phyloP scores from a whole-genome alignment of 2,797 vertebrate genomes.

The Poecilia gillii region DNA sequence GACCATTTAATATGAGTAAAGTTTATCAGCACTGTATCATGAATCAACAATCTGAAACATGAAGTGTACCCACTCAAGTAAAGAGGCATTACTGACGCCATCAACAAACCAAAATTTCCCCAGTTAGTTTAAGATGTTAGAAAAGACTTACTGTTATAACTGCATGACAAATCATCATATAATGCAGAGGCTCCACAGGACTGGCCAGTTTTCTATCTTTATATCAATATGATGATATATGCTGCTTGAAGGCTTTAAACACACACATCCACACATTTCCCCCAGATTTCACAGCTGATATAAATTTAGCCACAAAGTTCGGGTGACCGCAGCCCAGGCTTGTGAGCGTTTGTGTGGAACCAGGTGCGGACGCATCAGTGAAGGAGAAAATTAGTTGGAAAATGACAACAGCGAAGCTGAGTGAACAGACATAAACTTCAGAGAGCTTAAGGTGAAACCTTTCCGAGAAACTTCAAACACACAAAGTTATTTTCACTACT shows the following conservation, averaged over 20 bases:
- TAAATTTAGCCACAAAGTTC: neutral
- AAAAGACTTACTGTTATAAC: neutral
- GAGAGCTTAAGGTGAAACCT: neutral
- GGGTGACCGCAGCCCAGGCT: neutral
- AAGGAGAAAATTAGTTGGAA: conserved; percentile 1
- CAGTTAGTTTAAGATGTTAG: neutral
- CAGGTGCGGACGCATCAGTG: neutral
- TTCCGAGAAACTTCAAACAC: neutral
- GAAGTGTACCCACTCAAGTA: neutral
- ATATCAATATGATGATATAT: neutral
- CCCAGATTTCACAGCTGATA: neutral
- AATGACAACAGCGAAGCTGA: neutral
- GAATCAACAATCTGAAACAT: neutral
- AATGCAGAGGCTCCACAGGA: neutral
- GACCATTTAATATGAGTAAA: neutral
- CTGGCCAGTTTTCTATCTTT: neutral
- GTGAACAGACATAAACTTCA: neutral
- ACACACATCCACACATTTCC: neutral
- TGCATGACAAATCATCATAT: neutral
- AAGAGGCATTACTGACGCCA: neutral
- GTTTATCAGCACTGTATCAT: neutral
- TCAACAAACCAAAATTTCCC: neutral
- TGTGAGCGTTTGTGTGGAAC: neutral
- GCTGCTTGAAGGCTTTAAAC: neutral
- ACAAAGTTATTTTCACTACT: neutral